These are phyloP conservation scores for Euura lappo DNA, from an alignment of 1,140 invertebrate species.

Conservation along the genomic window DNA sequence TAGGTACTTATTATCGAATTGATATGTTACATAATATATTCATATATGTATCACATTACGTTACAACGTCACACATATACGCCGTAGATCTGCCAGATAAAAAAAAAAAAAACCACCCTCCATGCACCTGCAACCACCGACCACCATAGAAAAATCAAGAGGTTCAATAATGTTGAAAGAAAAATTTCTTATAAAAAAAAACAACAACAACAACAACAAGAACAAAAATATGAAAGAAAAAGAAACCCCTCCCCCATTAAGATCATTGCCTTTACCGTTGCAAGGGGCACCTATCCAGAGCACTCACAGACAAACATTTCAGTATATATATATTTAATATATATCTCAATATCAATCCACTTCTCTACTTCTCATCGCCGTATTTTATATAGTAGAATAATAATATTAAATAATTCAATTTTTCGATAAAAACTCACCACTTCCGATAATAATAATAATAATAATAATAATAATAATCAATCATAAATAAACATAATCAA, in stretches of 20 bases:
- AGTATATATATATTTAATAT: constrained; percentile 28
- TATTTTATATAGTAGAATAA: too few relatives aligned
- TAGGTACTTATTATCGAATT: too few relatives aligned
- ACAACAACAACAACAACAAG: neutral
- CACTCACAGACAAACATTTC: constrained; percentile 62
- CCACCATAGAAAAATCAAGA: neutral
- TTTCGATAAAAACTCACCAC: neutral
- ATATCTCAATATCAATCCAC: neutral
- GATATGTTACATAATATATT: too few relatives aligned
- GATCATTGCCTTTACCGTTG: constrained; percentile 37
- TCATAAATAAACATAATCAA: constrained; percentile 11
- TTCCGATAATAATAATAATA: too few relatives aligned
- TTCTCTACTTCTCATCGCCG: too few relatives aligned
- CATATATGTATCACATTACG: too few relatives aligned
- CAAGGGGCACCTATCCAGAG: constrained; percentile 50
- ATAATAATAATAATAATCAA: too few relatives aligned
- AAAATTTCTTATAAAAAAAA: neutral
- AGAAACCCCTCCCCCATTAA: neutral
- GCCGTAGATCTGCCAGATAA: constrained; percentile 52
- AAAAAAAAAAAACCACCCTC: constrained; percentile 21
- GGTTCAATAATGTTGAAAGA: too few relatives aligned
- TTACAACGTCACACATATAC: constrained; percentile 41
- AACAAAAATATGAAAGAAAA: neutral
- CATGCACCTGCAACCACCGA: constrained; percentile 9
- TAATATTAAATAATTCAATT: neutral